These are phyloP conservation scores for Pachymerium ferrugineum DNA, from an alignment of 2,888 invertebrate species.

Conservation along the genomic window DNA sequence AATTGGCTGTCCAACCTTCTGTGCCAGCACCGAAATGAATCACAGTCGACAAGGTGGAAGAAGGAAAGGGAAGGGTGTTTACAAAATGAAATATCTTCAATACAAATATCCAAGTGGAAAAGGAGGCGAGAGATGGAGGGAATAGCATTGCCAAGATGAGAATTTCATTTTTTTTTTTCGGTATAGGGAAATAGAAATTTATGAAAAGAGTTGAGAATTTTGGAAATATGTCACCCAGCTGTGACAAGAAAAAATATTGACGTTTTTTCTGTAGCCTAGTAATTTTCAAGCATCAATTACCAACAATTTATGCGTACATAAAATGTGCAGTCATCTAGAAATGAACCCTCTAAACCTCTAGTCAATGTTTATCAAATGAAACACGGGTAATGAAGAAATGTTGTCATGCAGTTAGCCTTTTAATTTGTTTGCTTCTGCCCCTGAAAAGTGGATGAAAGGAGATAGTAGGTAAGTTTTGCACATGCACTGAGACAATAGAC, in stretches of 20 bases:
- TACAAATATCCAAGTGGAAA: conserved; percentile 7
- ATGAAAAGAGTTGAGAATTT: neutral
- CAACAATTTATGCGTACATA: no score
- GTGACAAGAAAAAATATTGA: no score
- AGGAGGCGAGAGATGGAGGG: neutral
- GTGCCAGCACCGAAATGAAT: neutral
- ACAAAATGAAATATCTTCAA: conserved; percentile 27
- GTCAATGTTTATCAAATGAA: neutral
- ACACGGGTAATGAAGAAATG: neutral
- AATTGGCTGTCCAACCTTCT: conserved; percentile 20
- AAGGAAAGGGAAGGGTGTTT: conserved; percentile 12
- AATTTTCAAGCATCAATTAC: no score
- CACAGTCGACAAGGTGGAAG: neutral
- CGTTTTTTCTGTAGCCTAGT: no score
- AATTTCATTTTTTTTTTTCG: conserved; percentile 5
- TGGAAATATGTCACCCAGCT: neutral
- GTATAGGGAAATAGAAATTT: neutral
- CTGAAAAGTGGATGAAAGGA: conserved; percentile 16
- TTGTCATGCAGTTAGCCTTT: conserved; percentile 13
- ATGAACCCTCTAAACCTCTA: no score
- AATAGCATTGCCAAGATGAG: neutral
- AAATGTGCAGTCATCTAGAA: no score
- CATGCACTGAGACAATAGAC: conserved; percentile 16
- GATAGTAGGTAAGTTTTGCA: conserved; percentile 16
- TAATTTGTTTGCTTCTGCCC: conserved; percentile 10